Evolutionary conservation across 2,113 vertebrate species (phyloP).

Genomic region (Eonycteris spelaea): DNA sequence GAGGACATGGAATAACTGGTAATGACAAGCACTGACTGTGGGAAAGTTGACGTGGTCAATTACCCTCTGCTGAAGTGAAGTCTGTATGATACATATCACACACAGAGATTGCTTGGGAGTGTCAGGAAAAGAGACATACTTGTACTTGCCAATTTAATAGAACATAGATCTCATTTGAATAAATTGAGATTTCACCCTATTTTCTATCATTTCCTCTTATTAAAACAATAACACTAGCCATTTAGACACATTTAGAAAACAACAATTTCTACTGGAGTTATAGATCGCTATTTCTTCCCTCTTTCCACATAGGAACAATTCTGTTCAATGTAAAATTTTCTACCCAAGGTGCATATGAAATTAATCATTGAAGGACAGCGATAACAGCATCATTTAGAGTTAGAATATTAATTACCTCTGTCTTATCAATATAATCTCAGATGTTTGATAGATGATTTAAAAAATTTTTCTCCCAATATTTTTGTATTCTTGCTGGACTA

Average conservation of each 20-base stretch:
- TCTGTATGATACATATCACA: not conserved
- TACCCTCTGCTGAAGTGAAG: slow-evolving; percentile 26
- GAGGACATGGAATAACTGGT: not conserved
- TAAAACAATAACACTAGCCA: slow-evolving; percentile 45
- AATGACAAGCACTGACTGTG: not conserved
- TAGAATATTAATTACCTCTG: not conserved
- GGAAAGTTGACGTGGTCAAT: slow-evolving; percentile 49
- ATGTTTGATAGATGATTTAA: not conserved
- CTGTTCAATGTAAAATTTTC: not conserved
- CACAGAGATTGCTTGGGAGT: not conserved
- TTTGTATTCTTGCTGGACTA: not conserved
- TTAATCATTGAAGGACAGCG: not conserved
- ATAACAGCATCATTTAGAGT: not conserved
- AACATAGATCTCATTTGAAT: slow-evolving; percentile 1
- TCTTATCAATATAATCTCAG: not conserved
- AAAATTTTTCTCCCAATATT: not conserved
- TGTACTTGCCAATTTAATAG: not conserved
- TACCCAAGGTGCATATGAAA: not conserved
- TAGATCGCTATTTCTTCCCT: not conserved
- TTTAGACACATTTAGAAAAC: not conserved
- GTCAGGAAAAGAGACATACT: slow-evolving; percentile 37
- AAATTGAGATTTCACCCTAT: slow-evolving; percentile 34
- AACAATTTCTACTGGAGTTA: not conserved
- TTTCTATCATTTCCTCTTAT: slow-evolving; percentile 23
- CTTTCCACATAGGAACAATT: not conserved